phyloP scores from a whole-genome alignment of 92 coral and sea anemone species.

The Parazoanthus atlanticus region DNA sequence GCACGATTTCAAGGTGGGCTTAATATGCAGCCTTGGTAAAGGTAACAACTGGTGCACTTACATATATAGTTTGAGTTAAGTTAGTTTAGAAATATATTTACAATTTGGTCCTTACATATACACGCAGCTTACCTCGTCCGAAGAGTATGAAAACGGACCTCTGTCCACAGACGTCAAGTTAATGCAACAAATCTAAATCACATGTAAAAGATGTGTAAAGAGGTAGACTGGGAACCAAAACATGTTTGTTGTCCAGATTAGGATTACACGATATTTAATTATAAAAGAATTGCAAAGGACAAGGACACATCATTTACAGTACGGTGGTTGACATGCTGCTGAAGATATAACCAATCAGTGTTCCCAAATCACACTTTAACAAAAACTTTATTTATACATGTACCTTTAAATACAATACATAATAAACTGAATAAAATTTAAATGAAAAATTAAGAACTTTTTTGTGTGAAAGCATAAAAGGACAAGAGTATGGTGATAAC shows the following conservation, averaged over 20 bases:
- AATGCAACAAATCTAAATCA: background rate
- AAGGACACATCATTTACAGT: too few relatives aligned
- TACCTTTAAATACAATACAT: too few relatives aligned
- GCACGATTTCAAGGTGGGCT: too few relatives aligned
- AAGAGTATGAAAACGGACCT: slow-evolving; percentile 13
- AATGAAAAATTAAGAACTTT: too few relatives aligned
- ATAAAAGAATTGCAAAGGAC: background rate
- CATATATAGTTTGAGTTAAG: background rate
- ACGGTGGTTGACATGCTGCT: too few relatives aligned
- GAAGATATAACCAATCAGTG: too few relatives aligned
- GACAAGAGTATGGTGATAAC: too few relatives aligned
- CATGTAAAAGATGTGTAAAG: background rate
- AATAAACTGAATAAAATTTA: too few relatives aligned
- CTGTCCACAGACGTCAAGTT: slow-evolving; percentile 11
- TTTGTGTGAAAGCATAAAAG: too few relatives aligned
- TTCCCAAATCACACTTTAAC: too few relatives aligned
- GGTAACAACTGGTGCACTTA: background rate
- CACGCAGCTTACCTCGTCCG: slow-evolving; percentile 18
- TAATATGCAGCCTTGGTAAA: too few relatives aligned
- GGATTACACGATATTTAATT: background rate
- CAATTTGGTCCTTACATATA: background rate
- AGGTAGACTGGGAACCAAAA: background rate
- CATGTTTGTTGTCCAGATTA: background rate
- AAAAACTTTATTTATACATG: too few relatives aligned
- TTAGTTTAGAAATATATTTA: background rate